These are phyloP conservation scores for Diabrotica undecimpunctata DNA, from an alignment of 1,140 invertebrate genomes.

Conservation along the genomic window DNA sequence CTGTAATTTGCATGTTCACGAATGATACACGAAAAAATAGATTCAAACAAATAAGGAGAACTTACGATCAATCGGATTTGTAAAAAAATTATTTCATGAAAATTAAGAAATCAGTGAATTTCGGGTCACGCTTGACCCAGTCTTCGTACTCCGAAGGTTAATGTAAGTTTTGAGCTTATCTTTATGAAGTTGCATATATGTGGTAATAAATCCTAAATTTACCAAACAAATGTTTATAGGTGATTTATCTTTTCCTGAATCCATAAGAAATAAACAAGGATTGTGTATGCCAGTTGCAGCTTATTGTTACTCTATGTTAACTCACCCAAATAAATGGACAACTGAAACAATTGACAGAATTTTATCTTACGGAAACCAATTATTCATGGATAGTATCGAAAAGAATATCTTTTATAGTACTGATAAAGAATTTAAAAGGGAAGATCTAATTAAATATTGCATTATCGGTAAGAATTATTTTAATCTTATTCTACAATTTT, in stretches of 20 bases:
- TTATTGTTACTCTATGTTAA: conserved; percentile 53
- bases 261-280: conserved; percentile 49
- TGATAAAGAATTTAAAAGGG: conserved; percentile 29
- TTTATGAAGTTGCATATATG: neutral
- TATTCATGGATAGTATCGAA: conserved; percentile 41
- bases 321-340: conserved; percentile 53
- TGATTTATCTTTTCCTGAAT: conserved; percentile 32
- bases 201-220: no score
- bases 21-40: no score
- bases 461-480: conserved; percentile 19
- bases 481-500: neutral
- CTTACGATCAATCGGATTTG: no score
- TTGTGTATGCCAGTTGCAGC: conserved; percentile 54
- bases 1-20: no score
- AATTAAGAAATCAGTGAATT: no score
- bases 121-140: no score
- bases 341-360: conserved; percentile 52
- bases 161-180: no score
- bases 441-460: conserved; percentile 37
- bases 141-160: no score
- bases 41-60: no score
- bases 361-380: conserved; percentile 49
- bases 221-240: conserved; percentile 18
- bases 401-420: conserved; percentile 33
- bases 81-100: no score